Percentiles rank a stretch among this genome's conserved stretches.
Evolutionary conservation across 2,888 invertebrate species (phyloP).

Genomic region (Machimus rusticus): DNA sequence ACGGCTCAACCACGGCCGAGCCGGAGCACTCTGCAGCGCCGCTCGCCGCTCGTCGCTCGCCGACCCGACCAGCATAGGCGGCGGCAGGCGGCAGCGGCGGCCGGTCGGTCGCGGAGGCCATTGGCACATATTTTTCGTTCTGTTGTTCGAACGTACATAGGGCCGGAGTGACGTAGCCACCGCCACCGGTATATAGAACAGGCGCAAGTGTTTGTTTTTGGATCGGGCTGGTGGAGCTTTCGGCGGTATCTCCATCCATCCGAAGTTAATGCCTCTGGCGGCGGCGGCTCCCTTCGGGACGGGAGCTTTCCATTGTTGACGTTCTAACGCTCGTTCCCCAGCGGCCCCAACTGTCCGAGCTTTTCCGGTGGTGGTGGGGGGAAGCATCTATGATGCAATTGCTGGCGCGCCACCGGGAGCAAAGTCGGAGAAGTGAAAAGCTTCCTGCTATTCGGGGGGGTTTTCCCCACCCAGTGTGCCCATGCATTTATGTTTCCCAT

Average conservation of each 20-base stretch:
- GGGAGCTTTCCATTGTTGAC: not conserved
- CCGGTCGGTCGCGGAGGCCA: conserved; percentile 54
- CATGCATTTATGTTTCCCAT: not conserved
- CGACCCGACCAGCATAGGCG: not conserved
- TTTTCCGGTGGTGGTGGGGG: not conserved
- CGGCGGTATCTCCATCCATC: not conserved
- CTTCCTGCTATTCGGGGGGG: not conserved
- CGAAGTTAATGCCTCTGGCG: not conserved
- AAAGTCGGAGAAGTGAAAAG: not conserved
- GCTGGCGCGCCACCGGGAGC: not conserved
- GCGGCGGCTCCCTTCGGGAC: not conserved
- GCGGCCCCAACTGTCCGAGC: not conserved
- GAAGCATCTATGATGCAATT: not conserved
- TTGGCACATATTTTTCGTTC: conserved; percentile 53
- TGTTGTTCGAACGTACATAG: conserved; percentile 49
- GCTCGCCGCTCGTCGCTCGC: not conserved
- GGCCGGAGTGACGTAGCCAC: conserved; percentile 40
- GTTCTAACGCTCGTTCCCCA: not conserved
- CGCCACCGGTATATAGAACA: not conserved
- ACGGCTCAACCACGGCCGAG: conserved; percentile 3
- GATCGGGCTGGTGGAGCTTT: not conserved
- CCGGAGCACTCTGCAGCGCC: not conserved
- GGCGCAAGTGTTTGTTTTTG: not conserved
- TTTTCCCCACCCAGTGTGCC: not conserved
- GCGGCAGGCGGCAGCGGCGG: conserved; percentile 24